Evolutionary conservation across 2,888 invertebrate species (phyloP).

Genomic region (Plagodis pulveraria): DNA sequence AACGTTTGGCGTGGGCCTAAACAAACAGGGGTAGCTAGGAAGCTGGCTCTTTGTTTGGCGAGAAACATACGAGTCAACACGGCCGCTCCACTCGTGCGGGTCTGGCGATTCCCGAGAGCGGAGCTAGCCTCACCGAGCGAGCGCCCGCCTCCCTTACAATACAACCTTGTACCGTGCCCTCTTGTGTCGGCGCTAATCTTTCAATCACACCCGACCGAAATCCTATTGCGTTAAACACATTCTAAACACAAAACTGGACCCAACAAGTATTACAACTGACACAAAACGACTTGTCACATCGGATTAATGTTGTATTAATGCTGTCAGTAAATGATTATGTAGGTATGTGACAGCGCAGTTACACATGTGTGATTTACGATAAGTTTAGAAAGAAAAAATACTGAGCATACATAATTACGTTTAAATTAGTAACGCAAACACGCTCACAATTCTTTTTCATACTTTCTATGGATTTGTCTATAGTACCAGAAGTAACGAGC

Average conservation of each 20-base stretch:
- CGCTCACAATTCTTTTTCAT: constrained; percentile 21
- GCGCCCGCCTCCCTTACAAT: constrained; percentile 44
- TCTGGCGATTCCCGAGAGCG: constrained; percentile 23
- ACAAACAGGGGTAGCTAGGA: constrained; percentile 84
- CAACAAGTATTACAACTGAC: constrained; percentile 2
- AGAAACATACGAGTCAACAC: constrained; percentile 81
- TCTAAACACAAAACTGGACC: constrained; percentile 13
- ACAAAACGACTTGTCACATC: constrained; percentile 20
- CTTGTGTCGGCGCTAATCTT: constrained; percentile 58
- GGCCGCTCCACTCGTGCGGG: constrained; percentile 50
- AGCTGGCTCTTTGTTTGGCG: constrained; percentile 81
- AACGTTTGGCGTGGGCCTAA: constrained; percentile 82
- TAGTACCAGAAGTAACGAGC: constrained; percentile 37
- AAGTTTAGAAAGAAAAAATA: constrained; percentile 20
- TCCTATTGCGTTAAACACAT: constrained; percentile 28
- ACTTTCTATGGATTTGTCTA: constrained; percentile 25
- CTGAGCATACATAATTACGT: constrained; percentile 17
- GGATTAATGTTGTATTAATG: constrained; percentile 20
- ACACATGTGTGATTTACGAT: constrained; percentile 14
- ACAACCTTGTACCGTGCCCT: constrained; percentile 44
- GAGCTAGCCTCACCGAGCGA: constrained; percentile 35
- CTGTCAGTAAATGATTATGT: constrained; percentile 15
- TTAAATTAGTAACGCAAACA: constrained; percentile 26
- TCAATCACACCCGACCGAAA: constrained; percentile 53
- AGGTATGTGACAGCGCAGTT: constrained; percentile 13